Evolutionary conservation across 2,113 vertebrate genomes (phyloP).

Genomic region (Brachyhypopomus occidentalis): DNA sequence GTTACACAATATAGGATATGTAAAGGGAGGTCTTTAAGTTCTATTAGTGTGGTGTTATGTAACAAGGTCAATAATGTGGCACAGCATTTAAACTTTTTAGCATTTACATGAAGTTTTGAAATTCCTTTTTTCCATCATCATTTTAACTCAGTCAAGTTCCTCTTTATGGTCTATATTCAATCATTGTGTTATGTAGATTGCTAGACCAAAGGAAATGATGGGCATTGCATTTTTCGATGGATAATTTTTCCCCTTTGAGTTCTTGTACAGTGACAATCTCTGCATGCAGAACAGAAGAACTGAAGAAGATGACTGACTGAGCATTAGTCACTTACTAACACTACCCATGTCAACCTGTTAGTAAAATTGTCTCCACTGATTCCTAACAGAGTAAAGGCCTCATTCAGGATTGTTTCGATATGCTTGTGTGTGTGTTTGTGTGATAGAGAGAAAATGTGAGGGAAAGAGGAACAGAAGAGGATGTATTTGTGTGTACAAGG

Average conservation of each 20-base stretch:
- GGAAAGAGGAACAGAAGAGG: background rate
- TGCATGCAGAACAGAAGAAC: background rate
- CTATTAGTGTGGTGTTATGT: background rate
- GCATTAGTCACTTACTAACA: background rate
- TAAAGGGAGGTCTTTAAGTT: background rate
- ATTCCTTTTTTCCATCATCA: no score
- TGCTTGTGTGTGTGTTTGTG: constrained; percentile 27
- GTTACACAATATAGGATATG: background rate
- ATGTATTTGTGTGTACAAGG: background rate
- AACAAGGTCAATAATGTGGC: background rate
- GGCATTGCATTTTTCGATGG: background rate
- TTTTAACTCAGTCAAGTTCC: no score
- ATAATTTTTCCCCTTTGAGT: background rate
- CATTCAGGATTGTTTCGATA: constrained; percentile 48
- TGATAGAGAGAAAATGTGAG: background rate
- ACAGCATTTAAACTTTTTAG: no score
- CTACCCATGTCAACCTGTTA: background rate
- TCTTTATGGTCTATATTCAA: no score
- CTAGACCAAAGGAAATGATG: no score
- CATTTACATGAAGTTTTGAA: no score
- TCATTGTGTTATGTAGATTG: no score
- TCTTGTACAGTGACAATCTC: background rate
- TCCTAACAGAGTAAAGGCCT: constrained; percentile 20
- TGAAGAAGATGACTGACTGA: background rate
- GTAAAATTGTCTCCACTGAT: constrained; percentile 30